A percentile compares a stretch with the other conserved stretches of the same genome.
Conservation (phyloP, 2,888 invertebrate species). For the Pandemis heparana region DNA sequence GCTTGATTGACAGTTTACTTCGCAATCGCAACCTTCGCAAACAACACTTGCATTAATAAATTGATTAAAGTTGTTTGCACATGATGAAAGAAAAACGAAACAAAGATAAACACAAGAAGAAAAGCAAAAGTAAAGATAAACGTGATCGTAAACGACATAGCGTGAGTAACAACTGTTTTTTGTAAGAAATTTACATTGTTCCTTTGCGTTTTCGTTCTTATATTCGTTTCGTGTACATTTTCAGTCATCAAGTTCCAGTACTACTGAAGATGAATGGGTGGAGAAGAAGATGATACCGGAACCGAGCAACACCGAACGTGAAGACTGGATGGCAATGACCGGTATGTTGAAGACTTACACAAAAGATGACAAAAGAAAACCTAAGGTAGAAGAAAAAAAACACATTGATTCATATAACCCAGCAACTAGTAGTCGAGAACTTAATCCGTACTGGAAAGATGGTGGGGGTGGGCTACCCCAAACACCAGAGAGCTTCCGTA, state of each 20-base stretch:
- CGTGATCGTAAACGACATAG: constrained; percentile 54
- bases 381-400: constrained; percentile 80
- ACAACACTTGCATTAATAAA: background rate
- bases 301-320: constrained; percentile 74
- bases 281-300: constrained; percentile 74
- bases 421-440: constrained; percentile 89
- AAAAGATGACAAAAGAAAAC: constrained; percentile 77
- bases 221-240: constrained; percentile 23
- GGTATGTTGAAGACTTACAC: constrained; percentile 79
- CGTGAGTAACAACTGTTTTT: constrained; percentile 54
- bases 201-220: constrained; percentile 12
- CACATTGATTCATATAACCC: constrained; percentile 88
- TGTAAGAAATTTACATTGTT: background rate
- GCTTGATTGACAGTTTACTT: background rate
- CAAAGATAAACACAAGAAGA: constrained; percentile 67
- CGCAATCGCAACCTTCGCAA: background rate
- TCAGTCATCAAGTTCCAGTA: constrained; percentile 68
- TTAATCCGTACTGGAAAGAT: constrained; percentile 97
- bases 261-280: constrained; percentile 86
- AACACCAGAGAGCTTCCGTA: constrained; percentile 67
- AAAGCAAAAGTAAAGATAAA: constrained; percentile 57
- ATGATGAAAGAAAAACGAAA: constrained; percentile 72
- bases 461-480: constrained; percentile 94
- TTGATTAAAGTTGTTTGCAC: constrained; percentile 17
- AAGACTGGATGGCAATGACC: constrained; percentile 93